phyloP scores from a whole-genome alignment of 2,888 invertebrate species.

The Shargacucullia verbasci region DNA sequence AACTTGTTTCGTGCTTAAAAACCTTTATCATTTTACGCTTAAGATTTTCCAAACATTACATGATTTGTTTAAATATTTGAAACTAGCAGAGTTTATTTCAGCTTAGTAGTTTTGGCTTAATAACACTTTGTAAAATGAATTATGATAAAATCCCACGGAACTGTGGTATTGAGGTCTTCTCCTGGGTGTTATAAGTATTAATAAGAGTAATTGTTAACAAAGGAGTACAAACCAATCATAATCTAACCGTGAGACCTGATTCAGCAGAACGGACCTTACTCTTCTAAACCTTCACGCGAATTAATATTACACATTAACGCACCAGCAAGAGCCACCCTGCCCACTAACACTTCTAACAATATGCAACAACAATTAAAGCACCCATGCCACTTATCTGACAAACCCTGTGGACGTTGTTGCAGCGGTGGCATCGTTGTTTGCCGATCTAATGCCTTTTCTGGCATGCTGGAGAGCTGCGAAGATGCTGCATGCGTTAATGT shows the following conservation, averaged over 20 bases:
- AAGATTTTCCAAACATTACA: neutral
- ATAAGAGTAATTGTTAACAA: neutral
- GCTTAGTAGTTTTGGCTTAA: neutral
- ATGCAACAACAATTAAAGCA: neutral
- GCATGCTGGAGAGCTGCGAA: slow-evolving; percentile 92
- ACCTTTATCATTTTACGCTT: neutral
- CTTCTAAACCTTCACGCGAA: neutral
- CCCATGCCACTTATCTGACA: neutral
- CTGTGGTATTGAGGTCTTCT: neutral
- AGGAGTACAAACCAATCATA: neutral
- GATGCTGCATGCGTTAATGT: slow-evolving; percentile 88
- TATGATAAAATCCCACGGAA: neutral
- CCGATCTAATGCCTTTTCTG: slow-evolving; percentile 91
- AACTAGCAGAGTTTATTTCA: too few species aligned
- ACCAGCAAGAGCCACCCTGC: neutral
- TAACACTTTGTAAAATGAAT: neutral
- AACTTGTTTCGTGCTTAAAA: neutral
- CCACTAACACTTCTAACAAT: neutral
- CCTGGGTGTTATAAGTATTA: neutral
- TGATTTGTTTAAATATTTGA: neutral
- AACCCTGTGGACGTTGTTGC: slow-evolving; percentile 82
- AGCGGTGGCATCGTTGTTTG: slow-evolving; percentile 91
- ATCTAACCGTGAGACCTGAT: neutral
- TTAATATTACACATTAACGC: neutral
- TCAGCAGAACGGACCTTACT: neutral